Percentiles rank a stretch among this genome's conserved stretches.
These are phyloP conservation scores for Micrasema minimum DNA, from an alignment of 1,140 invertebrate species.

Conservation along the genomic window DNA sequence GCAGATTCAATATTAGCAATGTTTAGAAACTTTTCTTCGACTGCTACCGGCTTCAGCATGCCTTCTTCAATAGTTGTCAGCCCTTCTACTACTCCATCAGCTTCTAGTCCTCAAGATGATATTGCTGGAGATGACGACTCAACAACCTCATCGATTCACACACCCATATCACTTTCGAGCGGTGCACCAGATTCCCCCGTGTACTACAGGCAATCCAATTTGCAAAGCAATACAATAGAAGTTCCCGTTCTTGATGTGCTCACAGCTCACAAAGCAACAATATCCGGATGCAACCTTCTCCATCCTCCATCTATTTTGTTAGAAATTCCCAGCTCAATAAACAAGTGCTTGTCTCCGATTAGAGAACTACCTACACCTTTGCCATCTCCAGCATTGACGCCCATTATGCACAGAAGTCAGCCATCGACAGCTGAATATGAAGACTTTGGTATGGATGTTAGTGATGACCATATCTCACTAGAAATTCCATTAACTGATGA, in stretches of 20 bases:
- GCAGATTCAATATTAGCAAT: slow-evolving; percentile 81
- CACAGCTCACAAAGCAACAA: slow-evolving; percentile 69
- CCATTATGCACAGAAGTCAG: slow-evolving; percentile 66
- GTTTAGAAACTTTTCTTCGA: slow-evolving; percentile 75
- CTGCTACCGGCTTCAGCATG: slow-evolving; percentile 65
- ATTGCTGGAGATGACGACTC: slow-evolving; percentile 72
- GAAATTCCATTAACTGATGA: slow-evolving; percentile 56
- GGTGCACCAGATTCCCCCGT: slow-evolving; percentile 69
- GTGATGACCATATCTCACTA: slow-evolving; percentile 60
- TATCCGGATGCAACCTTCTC: slow-evolving; percentile 67
- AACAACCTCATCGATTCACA: slow-evolving; percentile 70
- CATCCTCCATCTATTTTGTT: slow-evolving; percentile 77
- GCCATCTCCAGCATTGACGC: slow-evolving; percentile 75
- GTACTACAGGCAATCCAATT: slow-evolving; percentile 57
- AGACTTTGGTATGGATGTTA: slow-evolving; percentile 59
- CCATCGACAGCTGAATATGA: slow-evolving; percentile 59
- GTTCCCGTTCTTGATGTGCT: slow-evolving; percentile 74
- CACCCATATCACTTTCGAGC: slow-evolving; percentile 68
- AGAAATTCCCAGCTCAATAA: slow-evolving; percentile 76
- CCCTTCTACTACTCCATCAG: slow-evolving; percentile 72
- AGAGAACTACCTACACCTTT: slow-evolving; percentile 77
- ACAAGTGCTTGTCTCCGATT: slow-evolving; percentile 79
- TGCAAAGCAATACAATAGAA: slow-evolving; percentile 67
- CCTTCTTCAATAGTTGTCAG: slow-evolving; percentile 69
- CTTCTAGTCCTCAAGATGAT: slow-evolving; percentile 76